Evolutionary conservation across 1,140 invertebrate species (phyloP), one percentile per base, ranked within the genome.

Genomic region (Galleria mellonella): DNA sequence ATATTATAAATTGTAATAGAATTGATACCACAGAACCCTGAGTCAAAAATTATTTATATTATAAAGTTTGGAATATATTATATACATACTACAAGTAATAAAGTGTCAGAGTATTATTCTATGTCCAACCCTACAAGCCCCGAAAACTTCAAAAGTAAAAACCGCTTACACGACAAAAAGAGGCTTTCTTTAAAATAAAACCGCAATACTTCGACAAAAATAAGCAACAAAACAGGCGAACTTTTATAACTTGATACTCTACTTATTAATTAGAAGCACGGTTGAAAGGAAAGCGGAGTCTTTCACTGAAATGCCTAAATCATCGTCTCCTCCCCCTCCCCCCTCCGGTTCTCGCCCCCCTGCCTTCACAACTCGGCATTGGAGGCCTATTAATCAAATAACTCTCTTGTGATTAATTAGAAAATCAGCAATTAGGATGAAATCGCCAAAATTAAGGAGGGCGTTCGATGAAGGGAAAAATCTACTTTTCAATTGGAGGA

Each of bases 301-400:
- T 58, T 68, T 52, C 47, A 56, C 47, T 32, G 49, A 67, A 76
- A 77, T 64, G 62, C 64, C 58, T 76, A 71, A 77, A 68, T 82
- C 75, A 82, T 72, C 60, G 54, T 51, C 58, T 52, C 37, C 12
- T 23, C 8, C 41, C 48, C 40, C 36, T 17, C 17, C 17, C 17
- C 17, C 17, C 17, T 23, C 6, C 6, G 2, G 6, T 23, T 23
- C 17, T 23, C 17, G 2, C 2, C 17, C 17, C 17, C 2, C 17
- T 23, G 17, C 17, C 17, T 23, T 23, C 17, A 23, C 17, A 23
- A 23, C 17, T 23, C 17, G 28, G 35, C 58, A 69, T 73, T 61
- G 62, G 66, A 62, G 63, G 55, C 70, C 73, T 72, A 83, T 83
- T 83, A 81, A 83, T 83, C 73, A 83, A 81, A 82, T 69, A 67